Evolutionary conservation across 53 echinoderm and acorn worm genomes (phyloP), one percentile per base, ranked within the genome.

Genomic region (Echinarachnius parma): DNA sequence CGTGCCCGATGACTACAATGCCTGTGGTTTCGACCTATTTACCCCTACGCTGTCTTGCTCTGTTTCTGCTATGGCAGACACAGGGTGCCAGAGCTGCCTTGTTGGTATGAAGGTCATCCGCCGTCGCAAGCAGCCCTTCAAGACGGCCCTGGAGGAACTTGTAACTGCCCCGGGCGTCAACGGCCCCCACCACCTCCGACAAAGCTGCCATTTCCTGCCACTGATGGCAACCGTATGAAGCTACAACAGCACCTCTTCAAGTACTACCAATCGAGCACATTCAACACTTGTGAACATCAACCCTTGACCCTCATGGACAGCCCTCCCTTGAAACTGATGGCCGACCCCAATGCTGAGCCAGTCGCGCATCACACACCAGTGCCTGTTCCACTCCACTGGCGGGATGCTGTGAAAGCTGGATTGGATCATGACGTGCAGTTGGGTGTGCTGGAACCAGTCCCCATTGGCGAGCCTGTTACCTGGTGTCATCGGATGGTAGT

Each of bases 251-350:
- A 48, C 34, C 62, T 77, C 45, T 21, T 76, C 4, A 30, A 76
- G 31, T 76, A 76, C 34, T 63, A 62, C 34, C 14, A 60, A 21
- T 61, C 61, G 1, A 76, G 77, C 30, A 76, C 60, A 27, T 76
- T 76, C 47, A 76, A 76, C 42, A 76, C 77, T 22, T 76, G 77
- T 21, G 46, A 71, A 30, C 25, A 53, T n/a, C n/a, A n/a, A n/a
- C n/a, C n/a, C n/a, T n/a, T n/a, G n/a, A n/a, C n/a, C n/a, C n/a
- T n/a, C n/a, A n/a, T n/a, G n/a, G n/a, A n/a, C n/a, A n/a, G n/a
- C n/a, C n/a, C n/a, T n/a, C n/a, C n/a, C n/a, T n/a, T n/a, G n/a
- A n/a, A n/a, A n/a, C n/a, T n/a, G n/a, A n/a, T n/a, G 75, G 75
- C 59, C 3, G 59, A 75, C 36, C 57, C 57, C 20, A 3, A 75